Percentiles rank a stretch among this genome's conserved stretches.
These are phyloP conservation scores for Chloromyia formosa DNA, from an alignment of 2,888 invertebrate genomes.

Conservation along the genomic window DNA sequence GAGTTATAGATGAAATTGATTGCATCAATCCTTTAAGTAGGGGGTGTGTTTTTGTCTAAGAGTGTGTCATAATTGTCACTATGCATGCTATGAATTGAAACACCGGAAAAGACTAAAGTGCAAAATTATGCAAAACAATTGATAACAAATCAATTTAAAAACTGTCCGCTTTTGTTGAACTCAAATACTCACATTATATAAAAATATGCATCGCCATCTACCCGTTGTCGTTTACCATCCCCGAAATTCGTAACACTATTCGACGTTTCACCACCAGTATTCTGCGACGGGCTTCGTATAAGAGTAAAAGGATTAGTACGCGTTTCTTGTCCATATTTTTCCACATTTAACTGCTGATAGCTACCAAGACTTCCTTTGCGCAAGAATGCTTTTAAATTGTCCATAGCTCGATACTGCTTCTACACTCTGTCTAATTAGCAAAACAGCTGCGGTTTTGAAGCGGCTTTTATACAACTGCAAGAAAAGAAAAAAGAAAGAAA, in stretches of 20 bases:
- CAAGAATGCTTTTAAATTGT: slow-evolving; percentile 33
- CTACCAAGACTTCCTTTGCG: slow-evolving; percentile 12
- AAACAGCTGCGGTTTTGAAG: neutral
- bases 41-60: too few relatives aligned
- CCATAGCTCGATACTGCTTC: slow-evolving; percentile 1
- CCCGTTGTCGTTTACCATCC: slow-evolving; percentile 53
- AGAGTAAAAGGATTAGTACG: neutral
- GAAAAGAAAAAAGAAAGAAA: neutral
- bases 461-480: slow-evolving; percentile 32
- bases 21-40: too few relatives aligned
- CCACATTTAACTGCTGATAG: neutral
- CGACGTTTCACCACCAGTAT: slow-evolving; percentile 7
- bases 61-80: too few relatives aligned
- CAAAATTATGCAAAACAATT: too few relatives aligned
- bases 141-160: too few relatives aligned
- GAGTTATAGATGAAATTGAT: too few relatives aligned
- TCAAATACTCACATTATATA: slow-evolving; percentile 61
- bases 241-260: slow-evolving; percentile 24
- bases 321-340: slow-evolving; percentile 9
- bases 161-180: too few relatives aligned
- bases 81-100: too few relatives aligned
- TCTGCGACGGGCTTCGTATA: neutral
- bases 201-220: slow-evolving; percentile 61
- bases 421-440: neutral
- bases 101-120: too few relatives aligned